These are phyloP conservation scores for Lycophotia porphyrea DNA, from an alignment of 2,888 invertebrate genomes.

Conservation along the genomic window DNA sequence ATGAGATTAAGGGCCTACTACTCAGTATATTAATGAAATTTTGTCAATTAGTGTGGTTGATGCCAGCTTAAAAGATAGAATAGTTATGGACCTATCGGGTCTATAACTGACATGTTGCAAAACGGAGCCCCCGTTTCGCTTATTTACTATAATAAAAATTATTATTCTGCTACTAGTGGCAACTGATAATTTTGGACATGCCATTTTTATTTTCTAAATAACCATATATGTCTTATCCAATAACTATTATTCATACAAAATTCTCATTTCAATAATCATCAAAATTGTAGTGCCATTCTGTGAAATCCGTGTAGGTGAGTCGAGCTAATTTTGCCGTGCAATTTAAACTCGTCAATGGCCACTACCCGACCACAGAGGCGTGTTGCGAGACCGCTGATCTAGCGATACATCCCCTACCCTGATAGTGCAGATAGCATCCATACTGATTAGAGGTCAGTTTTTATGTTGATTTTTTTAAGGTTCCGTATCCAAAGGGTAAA, in stretches of 20 bases:
- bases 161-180: not conserved
- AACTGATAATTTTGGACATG: not conserved
- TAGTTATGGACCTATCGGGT: no score
- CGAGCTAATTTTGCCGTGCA: conserved; percentile 33
- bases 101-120: no score
- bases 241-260: not conserved
- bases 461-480: not conserved
- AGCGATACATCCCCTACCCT: conserved; percentile 23
- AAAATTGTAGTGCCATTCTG: conserved; percentile 11
- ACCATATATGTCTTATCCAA: not conserved
- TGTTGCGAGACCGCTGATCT: conserved; percentile 58
- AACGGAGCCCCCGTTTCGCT: no score
- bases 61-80: no score
- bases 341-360: conserved; percentile 50
- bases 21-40: no score
- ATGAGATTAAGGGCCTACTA: no score
- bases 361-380: conserved; percentile 48
- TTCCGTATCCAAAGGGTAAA: no score
- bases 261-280: not conserved
- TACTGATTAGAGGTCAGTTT: not conserved
- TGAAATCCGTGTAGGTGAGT: conserved; percentile 3
- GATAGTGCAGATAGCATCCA: not conserved
- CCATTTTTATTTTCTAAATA: not conserved
- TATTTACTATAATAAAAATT: not conserved
- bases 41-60: no score